phyloP scores from a whole-genome alignment of 1,140 invertebrate genomes.

The Heliconius eleuchia region DNA sequence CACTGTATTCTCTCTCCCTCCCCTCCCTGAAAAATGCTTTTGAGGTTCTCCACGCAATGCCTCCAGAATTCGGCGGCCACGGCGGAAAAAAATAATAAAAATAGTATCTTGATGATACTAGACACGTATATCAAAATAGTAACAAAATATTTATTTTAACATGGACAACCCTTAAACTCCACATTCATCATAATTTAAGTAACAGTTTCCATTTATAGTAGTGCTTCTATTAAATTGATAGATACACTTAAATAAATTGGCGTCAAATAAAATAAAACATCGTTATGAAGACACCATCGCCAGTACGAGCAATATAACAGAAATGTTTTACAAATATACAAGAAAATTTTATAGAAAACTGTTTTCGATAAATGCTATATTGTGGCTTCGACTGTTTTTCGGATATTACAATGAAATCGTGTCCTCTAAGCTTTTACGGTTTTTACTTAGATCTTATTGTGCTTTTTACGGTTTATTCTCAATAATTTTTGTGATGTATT shows the following conservation, averaged over 20 bases:
- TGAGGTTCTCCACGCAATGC: too few relatives aligned
- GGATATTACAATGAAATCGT: constrained; percentile 18
- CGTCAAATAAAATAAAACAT: constrained; percentile 9
- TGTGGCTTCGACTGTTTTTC: constrained; percentile 20
- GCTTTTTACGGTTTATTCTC: background rate
- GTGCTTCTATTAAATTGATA: constrained; percentile 14
- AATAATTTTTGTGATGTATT: background rate
- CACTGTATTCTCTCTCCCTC: too few relatives aligned
- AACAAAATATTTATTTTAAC: background rate
- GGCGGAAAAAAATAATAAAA: too few relatives aligned
- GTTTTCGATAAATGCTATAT: constrained; percentile 22
- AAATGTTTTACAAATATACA: background rate
- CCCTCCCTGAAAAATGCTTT: too few relatives aligned
- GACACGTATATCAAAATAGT: too few relatives aligned
- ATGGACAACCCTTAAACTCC: background rate
- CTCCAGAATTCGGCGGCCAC: too few relatives aligned
- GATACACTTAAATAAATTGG: constrained; percentile 12
- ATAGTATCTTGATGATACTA: too few relatives aligned
- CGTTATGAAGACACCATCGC: background rate
- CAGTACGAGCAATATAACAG: background rate
- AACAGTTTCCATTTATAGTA: constrained; percentile 3
- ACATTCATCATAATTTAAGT: constrained; percentile 13
- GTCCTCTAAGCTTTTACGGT: constrained; percentile 11
- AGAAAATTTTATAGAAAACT: background rate
- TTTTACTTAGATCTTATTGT: constrained; percentile 18